Base-by-base conservation (phyloP, 2,888 invertebrate genomes). In the Sphecodes monilicornis region DNA sequence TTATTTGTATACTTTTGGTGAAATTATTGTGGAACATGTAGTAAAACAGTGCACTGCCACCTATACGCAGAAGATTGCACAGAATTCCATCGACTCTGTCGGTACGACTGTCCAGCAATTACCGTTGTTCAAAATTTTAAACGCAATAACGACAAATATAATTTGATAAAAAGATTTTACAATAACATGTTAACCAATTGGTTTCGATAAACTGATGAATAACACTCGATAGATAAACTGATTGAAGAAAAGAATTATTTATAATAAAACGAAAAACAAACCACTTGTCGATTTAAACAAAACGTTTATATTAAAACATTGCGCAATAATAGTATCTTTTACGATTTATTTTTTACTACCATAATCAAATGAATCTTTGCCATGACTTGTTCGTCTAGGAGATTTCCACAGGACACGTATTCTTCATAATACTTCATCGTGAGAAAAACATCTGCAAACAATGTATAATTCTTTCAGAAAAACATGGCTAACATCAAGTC, bases 31-130 rank as follows among this genome's bases (percentile, higher is more conserved):
- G 32, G 46, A 29, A 32, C 11, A 32, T 50, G 46, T 22, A 11
- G 22, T 22, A 32, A 70, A 1, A 13, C 32, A 29, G 11, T 36
- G 60, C 41, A 26, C 68, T 64, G 84, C 84, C 84, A 84, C 36
- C 84, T 84, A 10, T 8, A 16, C 11, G 54, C 57, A 66, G 69
- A 60, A 11, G 64, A n/a, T 18, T 50, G 3, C 39, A 76, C 64
- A 36, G 26, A 71, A 46, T 66, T 66, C 5, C 1, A 13, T 1
- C 13, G 13, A 41, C 68, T 73, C 84, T 0, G 84, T 76, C 84
- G 84, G 60, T 84, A 2, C 4, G 8, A 68, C 29, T 22, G 4
- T 41, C 22, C 16, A 0, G 5, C n/a, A 22, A n/a, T n/a, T 8
- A 68, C 36, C 39, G n/a, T 39, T 39, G 22, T 1, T 39, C 1